Base-by-base conservation (phyloP, 1,140 invertebrate species). In the Formica exsecta region DNA sequence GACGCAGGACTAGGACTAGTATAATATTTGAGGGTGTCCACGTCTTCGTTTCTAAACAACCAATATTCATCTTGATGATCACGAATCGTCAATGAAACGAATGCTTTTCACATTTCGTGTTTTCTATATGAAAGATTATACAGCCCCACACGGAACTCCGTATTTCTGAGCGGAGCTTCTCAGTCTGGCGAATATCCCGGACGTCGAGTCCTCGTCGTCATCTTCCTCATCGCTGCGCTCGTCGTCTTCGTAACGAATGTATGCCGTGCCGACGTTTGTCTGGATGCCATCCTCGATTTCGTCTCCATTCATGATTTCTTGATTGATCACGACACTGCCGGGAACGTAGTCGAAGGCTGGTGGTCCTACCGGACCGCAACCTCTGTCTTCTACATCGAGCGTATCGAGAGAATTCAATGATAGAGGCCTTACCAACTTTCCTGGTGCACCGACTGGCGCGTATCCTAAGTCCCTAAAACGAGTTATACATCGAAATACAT, bases 381-480 rank as follows among this genome's bases (percentile, higher is more conserved):
- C 70, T 25, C 9, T 62, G 8, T 87, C 54, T 68, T 76, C 66
- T 19, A 11, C 71, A 19, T 59, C 41, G 3, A 41, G 13, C 25
- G 44, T 13, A 8, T 19, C 36, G n/a, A 51, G 16, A 3, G 85
- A 3, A 44, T 25, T 8, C 8, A 5, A 22, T 1, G 25, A 13
- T 36, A 16, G 44, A 29, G 13, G 32, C 2, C 0, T 65, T 16
- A 13, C 29, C 59, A n/a, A 16, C 11, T 22, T 29, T 32, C 57
- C 41, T 29, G 65, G 1, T 25, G 32, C 1, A 11, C 44, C 44
- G 9, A 91, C 54, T 59, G 92, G 92, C 19, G 36, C 73, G 13
- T 90, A 92, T 51, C 92, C 92, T 7, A 92, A 57, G 19, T 92
- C 91, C 41, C 91, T 92, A 59, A 65, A 91, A 87, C 11, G 59